These are phyloP conservation scores for Pyrocephalus nanus DNA, from an alignment of 2,797 vertebrate genomes.

Conservation along the genomic window DNA sequence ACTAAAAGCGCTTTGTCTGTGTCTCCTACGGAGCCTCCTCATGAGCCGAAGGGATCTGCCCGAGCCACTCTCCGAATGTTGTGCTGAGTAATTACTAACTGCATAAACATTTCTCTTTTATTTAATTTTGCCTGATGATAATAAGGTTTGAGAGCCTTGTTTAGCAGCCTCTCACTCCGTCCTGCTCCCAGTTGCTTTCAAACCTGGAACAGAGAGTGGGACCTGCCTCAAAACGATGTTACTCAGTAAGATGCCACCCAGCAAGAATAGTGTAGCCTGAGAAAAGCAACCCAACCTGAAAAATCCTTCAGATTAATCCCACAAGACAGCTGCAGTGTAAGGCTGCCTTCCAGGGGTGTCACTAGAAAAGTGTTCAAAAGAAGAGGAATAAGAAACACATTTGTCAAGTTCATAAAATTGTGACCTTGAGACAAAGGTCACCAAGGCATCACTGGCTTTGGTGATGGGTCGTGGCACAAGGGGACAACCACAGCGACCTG, in stretches of 20 bases:
- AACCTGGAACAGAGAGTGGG: not conserved
- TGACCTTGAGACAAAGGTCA: slow-evolving; percentile 15
- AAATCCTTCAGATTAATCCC: not conserved
- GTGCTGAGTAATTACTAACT: not conserved
- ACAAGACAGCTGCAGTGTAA: not conserved
- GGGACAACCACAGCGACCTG: not conserved
- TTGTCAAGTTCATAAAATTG: not conserved
- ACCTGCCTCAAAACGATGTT: not conserved
- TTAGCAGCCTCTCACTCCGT: not conserved
- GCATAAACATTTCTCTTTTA: not conserved
- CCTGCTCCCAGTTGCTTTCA: not conserved
- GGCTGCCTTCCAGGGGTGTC: not conserved
- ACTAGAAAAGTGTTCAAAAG: not conserved
- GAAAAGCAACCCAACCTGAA: not conserved
- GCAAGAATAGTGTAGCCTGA: not conserved
- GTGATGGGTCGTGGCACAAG: rapidly evolving
- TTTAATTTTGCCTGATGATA: slow-evolving; percentile 32
- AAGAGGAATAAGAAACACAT: not conserved
- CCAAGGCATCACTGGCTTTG: not conserved
- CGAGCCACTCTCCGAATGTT: not conserved
- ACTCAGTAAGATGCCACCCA: not conserved
- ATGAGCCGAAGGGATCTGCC: not conserved
- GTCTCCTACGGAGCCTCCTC: not conserved
- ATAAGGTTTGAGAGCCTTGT: not conserved
- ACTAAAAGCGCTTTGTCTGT: not conserved